A percentile compares a stretch with the other conserved stretches of the same genome.
Conservation (phyloP, 2,888 invertebrate genomes). For the Spilarctia lutea region DNA sequence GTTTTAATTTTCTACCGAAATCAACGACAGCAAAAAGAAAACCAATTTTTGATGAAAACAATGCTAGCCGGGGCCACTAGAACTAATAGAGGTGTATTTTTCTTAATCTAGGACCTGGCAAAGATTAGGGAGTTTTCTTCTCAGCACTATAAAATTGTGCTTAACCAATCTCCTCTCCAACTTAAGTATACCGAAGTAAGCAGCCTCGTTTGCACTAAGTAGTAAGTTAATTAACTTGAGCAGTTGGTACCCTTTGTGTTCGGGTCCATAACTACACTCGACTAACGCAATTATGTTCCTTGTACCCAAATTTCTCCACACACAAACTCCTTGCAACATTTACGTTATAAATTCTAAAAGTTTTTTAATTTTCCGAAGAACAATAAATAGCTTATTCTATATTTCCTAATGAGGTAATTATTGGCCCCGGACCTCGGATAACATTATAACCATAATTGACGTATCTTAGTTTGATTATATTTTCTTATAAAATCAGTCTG, state of each 20-base stretch:
- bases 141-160: background rate
- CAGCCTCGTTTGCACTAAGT: background rate
- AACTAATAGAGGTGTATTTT: background rate
- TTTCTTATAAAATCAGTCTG: too few species aligned
- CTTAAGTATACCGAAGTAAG: background rate
- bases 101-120: background rate
- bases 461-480: too few species aligned
- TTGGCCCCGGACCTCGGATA: too few species aligned
- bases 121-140: background rate
- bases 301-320: background rate
- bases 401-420: background rate
- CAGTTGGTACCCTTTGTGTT: background rate
- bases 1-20: too few species aligned
- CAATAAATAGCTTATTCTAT: too few species aligned
- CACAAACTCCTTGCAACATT: background rate
- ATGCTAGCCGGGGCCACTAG: too few species aligned
- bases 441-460: too few species aligned
- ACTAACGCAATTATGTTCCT: background rate
- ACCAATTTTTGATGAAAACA: background rate
- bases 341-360: background rate
- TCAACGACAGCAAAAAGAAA: background rate
- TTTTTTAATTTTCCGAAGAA: too few species aligned
- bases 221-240: background rate
- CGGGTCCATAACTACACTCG: background rate
- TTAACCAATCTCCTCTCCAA: background rate